phyloP scores from a whole-genome alignment of 2,888 invertebrate genomes.

The Nephrocerus scutellatus region DNA sequence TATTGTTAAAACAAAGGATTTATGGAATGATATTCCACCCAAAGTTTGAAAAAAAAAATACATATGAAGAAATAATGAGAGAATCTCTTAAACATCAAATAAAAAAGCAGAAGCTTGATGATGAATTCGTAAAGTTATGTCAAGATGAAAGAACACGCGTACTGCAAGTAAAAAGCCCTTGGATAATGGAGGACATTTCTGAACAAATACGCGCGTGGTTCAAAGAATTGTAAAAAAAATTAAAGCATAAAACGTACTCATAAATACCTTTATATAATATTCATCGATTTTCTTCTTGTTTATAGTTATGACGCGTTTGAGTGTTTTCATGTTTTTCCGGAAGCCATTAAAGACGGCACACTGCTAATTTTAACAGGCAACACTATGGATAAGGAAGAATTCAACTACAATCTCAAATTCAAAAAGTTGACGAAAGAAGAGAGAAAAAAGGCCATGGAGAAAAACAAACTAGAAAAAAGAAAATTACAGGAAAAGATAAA shows the following conservation, averaged over 20 bases:
- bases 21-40: slow-evolving; percentile 46
- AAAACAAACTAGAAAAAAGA: slow-evolving; percentile 26
- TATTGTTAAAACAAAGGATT: no score
- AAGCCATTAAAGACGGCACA: slow-evolving; percentile 49
- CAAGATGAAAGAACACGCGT: slow-evolving; percentile 49
- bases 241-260: no score
- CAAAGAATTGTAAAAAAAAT: slow-evolving; percentile 52
- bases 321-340: slow-evolving; percentile 50
- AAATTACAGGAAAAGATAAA: slow-evolving; percentile 27
- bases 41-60: slow-evolving; percentile 34
- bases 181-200: slow-evolving; percentile 63
- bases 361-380: slow-evolving; percentile 48
- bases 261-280: no score
- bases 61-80: slow-evolving; percentile 27
- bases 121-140: slow-evolving; percentile 43
- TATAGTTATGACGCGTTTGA: slow-evolving; percentile 34
- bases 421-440: slow-evolving; percentile 37
- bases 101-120: slow-evolving; percentile 27
- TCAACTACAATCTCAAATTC: slow-evolving; percentile 29
- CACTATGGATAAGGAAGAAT: slow-evolving; percentile 46
- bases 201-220: slow-evolving; percentile 72
- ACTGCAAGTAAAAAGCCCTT: slow-evolving; percentile 49
- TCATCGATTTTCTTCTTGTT: no score
- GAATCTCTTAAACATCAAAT: slow-evolving; percentile 16
- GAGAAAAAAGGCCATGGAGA: slow-evolving; percentile 32